These are phyloP conservation scores for Thelaira solivaga DNA, from an alignment of 2,888 invertebrate genomes.

Conservation along the genomic window DNA sequence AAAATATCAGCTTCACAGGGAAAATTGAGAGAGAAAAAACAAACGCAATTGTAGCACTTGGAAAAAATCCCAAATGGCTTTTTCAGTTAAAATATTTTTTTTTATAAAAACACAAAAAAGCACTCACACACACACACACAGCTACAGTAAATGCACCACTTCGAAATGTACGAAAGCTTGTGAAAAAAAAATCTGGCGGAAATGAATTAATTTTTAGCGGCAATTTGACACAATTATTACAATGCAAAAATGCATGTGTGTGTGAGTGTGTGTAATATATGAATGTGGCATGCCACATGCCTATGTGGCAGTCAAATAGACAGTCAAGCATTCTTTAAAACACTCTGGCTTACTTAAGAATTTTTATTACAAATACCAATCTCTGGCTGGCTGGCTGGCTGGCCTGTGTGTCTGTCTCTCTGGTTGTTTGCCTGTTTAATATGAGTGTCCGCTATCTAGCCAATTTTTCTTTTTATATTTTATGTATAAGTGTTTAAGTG, in stretches of 20 bases:
- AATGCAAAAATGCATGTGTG: constrained; percentile 5
- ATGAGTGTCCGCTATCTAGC: background rate
- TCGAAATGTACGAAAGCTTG: constrained; percentile 24
- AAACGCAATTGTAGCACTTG: constrained; percentile 52
- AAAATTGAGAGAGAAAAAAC: constrained; percentile 30
- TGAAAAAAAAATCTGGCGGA: constrained; percentile 54
- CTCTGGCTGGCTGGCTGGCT: too few relatives aligned
- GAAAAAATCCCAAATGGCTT: constrained; percentile 37
- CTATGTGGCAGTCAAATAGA: constrained; percentile 35
- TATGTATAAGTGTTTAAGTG: background rate
- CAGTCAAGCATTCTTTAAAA: constrained; percentile 39
- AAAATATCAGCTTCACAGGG: constrained; percentile 43
- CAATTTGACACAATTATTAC: constrained; percentile 66
- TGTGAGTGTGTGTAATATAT: background rate
- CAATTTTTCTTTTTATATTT: background rate
- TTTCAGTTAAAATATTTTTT: constrained; percentile 40
- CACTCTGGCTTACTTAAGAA: constrained; percentile 42
- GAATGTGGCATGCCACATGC: constrained; percentile 31
- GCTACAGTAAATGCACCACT: background rate
- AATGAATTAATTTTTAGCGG: constrained; percentile 65
- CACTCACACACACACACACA: background rate
- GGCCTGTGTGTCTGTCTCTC: background rate
- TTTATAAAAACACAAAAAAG: too few relatives aligned
- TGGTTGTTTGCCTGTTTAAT: background rate
- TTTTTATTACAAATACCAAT: constrained; percentile 32